Evolutionary conservation across 2,797 vertebrate genomes (phyloP).

Genomic region (Poecilia picta): DNA sequence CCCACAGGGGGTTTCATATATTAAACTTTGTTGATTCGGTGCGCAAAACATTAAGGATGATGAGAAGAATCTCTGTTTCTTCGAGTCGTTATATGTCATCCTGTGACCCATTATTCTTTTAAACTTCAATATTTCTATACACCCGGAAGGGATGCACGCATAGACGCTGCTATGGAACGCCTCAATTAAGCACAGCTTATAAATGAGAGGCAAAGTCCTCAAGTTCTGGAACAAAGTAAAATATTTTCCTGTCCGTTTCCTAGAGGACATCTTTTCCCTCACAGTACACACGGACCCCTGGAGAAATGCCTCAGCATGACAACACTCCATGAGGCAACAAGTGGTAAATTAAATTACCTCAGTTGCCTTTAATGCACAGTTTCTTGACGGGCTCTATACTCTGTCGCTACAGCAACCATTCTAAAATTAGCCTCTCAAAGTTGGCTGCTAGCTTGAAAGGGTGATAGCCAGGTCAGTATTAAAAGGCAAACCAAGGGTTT

Average conservation of each 20-base stretch:
- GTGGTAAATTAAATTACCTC: slow-evolving; percentile 71
- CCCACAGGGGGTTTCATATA: slow-evolving; percentile 45
- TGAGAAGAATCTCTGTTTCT: slow-evolving; percentile 38
- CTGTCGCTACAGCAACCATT: slow-evolving; percentile 38
- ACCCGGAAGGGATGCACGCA: slow-evolving; percentile 18
- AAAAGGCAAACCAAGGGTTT: slow-evolving; percentile 66
- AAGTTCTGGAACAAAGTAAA: slow-evolving; percentile 46
- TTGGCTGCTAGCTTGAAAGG: slow-evolving; percentile 58
- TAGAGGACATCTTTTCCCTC: slow-evolving; percentile 27
- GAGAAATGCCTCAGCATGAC: slow-evolving; percentile 54
- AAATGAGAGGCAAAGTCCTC: slow-evolving; percentile 37
- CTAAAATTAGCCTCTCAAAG: slow-evolving; percentile 65
- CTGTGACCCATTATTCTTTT: slow-evolving; percentile 35
- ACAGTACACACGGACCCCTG: slow-evolving; percentile 33
- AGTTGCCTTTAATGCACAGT: slow-evolving; percentile 61
- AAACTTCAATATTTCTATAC: slow-evolving; percentile 22
- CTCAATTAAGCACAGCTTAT: slow-evolving; percentile 28
- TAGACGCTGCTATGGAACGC: slow-evolving; percentile 17
- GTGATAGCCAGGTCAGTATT: slow-evolving; percentile 63
- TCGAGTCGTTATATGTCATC: slow-evolving; percentile 52
- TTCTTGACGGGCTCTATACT: slow-evolving; percentile 47
- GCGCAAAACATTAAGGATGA: slow-evolving; percentile 61
- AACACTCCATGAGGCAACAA: slow-evolving; percentile 57
- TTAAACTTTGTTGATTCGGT: slow-evolving; percentile 62
- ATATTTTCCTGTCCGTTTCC: slow-evolving; percentile 35